A percentile compares a stretch with the other conserved stretches of the same genome.
phyloP scores from a whole-genome alignment of 2,888 invertebrate species.

The Zygaena filipendulae region DNA sequence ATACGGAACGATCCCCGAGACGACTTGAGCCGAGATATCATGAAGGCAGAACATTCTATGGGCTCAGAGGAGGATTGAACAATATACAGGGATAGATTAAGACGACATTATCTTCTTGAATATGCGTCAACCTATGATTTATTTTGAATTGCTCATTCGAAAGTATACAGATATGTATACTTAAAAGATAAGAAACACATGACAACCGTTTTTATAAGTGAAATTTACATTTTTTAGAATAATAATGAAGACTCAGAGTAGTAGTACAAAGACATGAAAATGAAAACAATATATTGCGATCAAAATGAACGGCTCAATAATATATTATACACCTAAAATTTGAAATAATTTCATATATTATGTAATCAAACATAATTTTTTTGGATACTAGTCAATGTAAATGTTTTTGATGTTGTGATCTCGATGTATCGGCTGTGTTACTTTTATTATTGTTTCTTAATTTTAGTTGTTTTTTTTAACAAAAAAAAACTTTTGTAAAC shows the following conservation, averaged over 20 bases:
- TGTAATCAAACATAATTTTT: too few relatives aligned
- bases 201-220: too few relatives aligned
- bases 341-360: too few relatives aligned
- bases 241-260: too few relatives aligned
- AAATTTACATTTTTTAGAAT: too few relatives aligned
- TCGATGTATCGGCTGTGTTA: constrained; percentile 56
- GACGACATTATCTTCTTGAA: constrained; percentile 2
- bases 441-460: constrained; percentile 15
- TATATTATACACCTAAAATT: too few relatives aligned
- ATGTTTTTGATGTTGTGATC: constrained; percentile 31
- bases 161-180: too few relatives aligned
- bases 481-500: too few relatives aligned
- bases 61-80: constrained; percentile 57
- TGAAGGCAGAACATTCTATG: constrained; percentile 46
- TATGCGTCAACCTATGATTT: background rate
- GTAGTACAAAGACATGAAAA: too few relatives aligned
- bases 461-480: constrained; percentile 1
- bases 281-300: too few relatives aligned
- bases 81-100: constrained; percentile 10
- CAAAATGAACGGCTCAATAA: too few relatives aligned
- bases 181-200: too few relatives aligned
- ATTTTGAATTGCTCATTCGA: background rate
- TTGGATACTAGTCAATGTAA: constrained; percentile 33
- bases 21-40: constrained; percentile 42
- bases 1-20: constrained; percentile 48